Percentiles rank a stretch among this genome's conserved stretches.
Conservation (phyloP, 2,113 vertebrate species). For the Macrotus californicus region DNA sequence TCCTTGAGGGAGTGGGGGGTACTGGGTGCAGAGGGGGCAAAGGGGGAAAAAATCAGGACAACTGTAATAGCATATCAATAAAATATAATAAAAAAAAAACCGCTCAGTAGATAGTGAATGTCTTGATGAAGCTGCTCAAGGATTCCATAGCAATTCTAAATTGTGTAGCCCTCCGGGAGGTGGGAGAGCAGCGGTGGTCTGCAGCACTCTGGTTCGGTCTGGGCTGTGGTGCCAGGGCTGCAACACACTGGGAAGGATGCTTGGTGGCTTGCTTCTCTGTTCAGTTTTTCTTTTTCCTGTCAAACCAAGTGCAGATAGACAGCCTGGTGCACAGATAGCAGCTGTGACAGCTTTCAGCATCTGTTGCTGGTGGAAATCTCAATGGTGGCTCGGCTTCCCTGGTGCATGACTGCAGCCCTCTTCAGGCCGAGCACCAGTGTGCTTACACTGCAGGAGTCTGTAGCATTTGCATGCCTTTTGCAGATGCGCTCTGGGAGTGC, state of each 20-base stretch:
- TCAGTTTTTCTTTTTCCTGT: not conserved
- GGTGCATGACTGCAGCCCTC: constrained; percentile 4
- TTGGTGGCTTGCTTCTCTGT: not conserved
- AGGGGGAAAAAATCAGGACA: too few species aligned
- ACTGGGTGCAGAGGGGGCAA: too few species aligned
- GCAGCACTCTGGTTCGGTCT: not conserved
- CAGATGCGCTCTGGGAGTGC: not conserved
- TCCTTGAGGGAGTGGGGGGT: too few species aligned
- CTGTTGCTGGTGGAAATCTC: not conserved
- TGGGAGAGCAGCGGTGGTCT: too few species aligned
- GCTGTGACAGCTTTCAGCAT: not conserved
- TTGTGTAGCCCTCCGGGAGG: not conserved
- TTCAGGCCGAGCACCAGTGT: not conserved
- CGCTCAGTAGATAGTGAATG: not conserved
- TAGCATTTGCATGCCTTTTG: not conserved
- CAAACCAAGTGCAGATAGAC: not conserved
- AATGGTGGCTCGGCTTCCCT: not conserved
- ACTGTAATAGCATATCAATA: too few species aligned
- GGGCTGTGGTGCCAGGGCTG: not conserved
- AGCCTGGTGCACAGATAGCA: not conserved
- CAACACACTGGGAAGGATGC: not conserved
- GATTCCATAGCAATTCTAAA: not conserved
- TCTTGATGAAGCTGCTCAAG: not conserved
- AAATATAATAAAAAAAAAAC: not conserved
- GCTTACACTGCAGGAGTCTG: not conserved